Percentiles rank a stretch among this genome's conserved stretches.
These are phyloP conservation scores for Diaperis boleti DNA, from an alignment of 2,888 invertebrate genomes.

Conservation along the genomic window DNA sequence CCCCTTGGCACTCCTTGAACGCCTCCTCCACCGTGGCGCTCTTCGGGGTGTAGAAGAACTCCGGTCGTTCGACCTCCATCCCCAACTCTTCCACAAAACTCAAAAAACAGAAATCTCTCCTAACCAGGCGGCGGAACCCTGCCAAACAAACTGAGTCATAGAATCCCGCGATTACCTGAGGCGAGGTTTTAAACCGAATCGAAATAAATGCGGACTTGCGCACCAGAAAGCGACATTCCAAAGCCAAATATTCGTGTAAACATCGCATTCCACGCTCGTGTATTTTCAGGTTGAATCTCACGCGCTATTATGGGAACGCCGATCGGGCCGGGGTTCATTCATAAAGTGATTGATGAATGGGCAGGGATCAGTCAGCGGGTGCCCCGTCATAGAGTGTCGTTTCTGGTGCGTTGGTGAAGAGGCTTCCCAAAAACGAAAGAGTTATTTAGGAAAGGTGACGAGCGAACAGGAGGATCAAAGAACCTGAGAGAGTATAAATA, in stretches of 20 bases:
- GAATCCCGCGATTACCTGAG: constrained; percentile 61
- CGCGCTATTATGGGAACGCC: too few species aligned
- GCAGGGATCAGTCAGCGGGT: too few species aligned
- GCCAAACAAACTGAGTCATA: constrained; percentile 58
- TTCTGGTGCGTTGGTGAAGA: too few species aligned
- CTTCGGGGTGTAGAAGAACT: constrained; percentile 42
- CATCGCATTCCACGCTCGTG: constrained; percentile 53
- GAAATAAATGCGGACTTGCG: constrained; percentile 54
- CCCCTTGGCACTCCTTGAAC: constrained; percentile 54
- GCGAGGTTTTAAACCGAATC: constrained; percentile 56
- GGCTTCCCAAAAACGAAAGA: too few species aligned
- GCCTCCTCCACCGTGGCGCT: constrained; percentile 57
- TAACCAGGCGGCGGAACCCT: constrained; percentile 41
- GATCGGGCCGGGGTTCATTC: too few species aligned
- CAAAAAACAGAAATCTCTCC: constrained; percentile 42
- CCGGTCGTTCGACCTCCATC: constrained; percentile 27
- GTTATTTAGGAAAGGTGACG: too few species aligned
- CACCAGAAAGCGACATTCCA: constrained; percentile 51
- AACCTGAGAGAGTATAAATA: too few species aligned
- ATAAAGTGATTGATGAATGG: too few species aligned
- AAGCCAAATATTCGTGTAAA: constrained; percentile 57
- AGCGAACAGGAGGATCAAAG: too few species aligned
- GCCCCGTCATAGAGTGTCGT: too few species aligned
- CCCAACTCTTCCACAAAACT: constrained; percentile 41
- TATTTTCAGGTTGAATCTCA: constrained; percentile 53